These are phyloP conservation scores for Aethina tumida DNA, from an alignment of 1,140 invertebrate genomes.

Conservation along the genomic window DNA sequence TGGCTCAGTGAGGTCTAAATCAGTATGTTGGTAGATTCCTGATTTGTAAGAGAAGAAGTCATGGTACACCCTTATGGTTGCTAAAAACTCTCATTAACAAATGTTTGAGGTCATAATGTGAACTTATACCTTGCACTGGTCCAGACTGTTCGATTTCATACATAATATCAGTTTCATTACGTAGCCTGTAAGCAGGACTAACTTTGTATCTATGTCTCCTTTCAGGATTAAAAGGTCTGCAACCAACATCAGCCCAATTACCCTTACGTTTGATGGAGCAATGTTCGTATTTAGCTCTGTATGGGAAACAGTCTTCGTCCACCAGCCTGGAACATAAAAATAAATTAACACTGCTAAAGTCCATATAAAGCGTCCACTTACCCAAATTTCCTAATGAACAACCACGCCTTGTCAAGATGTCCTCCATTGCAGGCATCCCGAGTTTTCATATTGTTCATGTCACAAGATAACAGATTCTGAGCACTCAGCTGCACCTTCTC, in stretches of 20 bases:
- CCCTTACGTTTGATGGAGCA: constrained; percentile 47
- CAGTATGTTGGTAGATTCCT: constrained; percentile 69
- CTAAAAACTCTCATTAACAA: constrained; percentile 42
- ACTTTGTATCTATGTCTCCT: constrained; percentile 57
- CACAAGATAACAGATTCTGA: constrained; percentile 81
- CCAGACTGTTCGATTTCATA: constrained; percentile 82
- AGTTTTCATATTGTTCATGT: constrained; percentile 51
- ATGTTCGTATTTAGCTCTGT: constrained; percentile 46
- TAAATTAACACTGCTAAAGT: constrained; percentile 6
- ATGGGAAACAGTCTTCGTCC: constrained; percentile 73
- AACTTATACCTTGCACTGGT: constrained; percentile 76
- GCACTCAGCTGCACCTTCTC: constrained; percentile 63
- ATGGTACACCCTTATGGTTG: constrained; percentile 77
- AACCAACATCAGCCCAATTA: constrained; percentile 43
- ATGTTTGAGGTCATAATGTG: constrained; percentile 3
- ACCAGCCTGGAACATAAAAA: constrained; percentile 50
- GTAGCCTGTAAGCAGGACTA: constrained; percentile 74
- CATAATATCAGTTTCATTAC: constrained; percentile 77
- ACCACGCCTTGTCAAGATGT: constrained; percentile 83
- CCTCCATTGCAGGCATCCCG: constrained; percentile 80
- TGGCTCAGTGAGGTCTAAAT: constrained; percentile 42
- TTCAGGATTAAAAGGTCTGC: constrained; percentile 37
- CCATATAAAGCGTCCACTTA: constrained; percentile 35
- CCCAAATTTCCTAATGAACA: constrained; percentile 74
- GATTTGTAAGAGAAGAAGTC: constrained; percentile 84